Conservation (phyloP, 2,888 invertebrate genomes). For the Alloscopus bannaensis region DNA sequence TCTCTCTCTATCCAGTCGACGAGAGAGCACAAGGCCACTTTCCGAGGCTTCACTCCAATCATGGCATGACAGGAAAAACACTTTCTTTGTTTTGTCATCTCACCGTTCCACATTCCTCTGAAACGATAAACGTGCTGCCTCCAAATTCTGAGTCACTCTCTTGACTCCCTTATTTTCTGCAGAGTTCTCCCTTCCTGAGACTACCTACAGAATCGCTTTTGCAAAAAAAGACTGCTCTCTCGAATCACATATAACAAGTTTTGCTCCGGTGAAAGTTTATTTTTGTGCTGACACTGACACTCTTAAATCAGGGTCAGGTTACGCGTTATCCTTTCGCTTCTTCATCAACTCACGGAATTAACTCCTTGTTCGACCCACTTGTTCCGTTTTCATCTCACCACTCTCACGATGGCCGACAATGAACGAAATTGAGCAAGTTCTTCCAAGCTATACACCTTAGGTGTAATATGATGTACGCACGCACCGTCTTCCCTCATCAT, state of each 20-base stretch:
- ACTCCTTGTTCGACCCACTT: slow-evolving; percentile 10
- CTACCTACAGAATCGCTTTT: no score
- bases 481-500: not conserved
- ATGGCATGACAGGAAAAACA: slow-evolving; percentile 56
- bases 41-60: slow-evolving; percentile 36
- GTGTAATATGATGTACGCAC: not conserved
- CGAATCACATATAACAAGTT: no score
- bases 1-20: not conserved
- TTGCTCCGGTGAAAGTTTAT: no score
- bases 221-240: no score
- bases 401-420: not conserved
- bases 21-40: no score
- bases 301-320: slow-evolving; percentile 58
- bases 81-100: slow-evolving; percentile 61
- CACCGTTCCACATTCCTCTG: no score
- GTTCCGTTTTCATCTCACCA: not conserved
- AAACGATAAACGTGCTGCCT: no score
- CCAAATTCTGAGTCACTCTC: no score
- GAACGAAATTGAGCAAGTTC: slow-evolving; percentile 15
- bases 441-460: not conserved
- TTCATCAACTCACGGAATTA: slow-evolving; percentile 22
- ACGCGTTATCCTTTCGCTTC: slow-evolving; percentile 36
- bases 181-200: no score
- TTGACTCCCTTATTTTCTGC: not conserved
- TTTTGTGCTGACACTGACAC: slow-evolving; percentile 58